Evolutionary conservation across 1,140 invertebrate species (phyloP), one percentile per base, ranked within the genome.

Genomic region (Lycorma delicatula): DNA sequence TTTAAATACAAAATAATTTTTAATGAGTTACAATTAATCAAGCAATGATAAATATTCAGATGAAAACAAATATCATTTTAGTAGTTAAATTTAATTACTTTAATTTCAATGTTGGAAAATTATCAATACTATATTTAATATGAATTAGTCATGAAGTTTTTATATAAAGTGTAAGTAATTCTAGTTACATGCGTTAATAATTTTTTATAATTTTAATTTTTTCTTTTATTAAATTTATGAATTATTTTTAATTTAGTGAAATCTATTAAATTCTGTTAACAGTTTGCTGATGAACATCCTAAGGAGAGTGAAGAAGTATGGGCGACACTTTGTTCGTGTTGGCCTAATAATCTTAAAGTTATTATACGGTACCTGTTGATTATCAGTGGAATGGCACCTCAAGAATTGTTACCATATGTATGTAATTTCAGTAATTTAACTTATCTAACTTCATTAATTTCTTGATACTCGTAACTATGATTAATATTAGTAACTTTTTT

Each of bases 291-390:
- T 73, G 86, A 93, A 59, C 93, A 98, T 76, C 86, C 93, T 0
- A 87, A 91, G 68, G 95, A 98, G 72, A 86, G 96, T 20, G 95
- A 97, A 73, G 86, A 93, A 67, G 74, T 98, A 12, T 99, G 97
- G 97, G 85, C 91, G 26, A 94, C 91, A 13, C 73, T 99, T 13
- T 96, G 93, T 65, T 83, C 89, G 5, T 95, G 91, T 63, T 98
- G 94, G 91, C 90, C 93, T 0, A 93, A 94, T 67, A 99, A 99
- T 76, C 78, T 99, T 25, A 92, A 93, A 75, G 91, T 98, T 13
- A 96, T 99, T 59, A 87, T 98, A 58, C 82, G 95, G n/a, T 99
- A 98, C 74, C 76, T 99, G 20, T 89, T 98, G 58, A 97, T 99
- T 61, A 85, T 98, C 25, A 93, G 92, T 1, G 92, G 93, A 44